These are phyloP conservation scores for Balanococcus diminutus DNA, from an alignment of 2,888 invertebrate species.

Conservation along the genomic window DNA sequence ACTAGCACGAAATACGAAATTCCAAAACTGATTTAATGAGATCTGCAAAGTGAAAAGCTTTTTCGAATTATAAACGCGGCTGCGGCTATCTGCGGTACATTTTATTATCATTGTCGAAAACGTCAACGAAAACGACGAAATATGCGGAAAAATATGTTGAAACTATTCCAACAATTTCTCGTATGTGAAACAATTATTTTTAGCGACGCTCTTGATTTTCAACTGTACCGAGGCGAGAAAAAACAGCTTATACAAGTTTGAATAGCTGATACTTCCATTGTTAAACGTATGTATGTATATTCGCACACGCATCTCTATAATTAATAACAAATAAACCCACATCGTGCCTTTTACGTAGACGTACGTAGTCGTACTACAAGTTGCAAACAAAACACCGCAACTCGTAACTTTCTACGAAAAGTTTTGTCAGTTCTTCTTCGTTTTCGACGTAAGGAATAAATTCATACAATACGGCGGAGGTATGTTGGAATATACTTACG, in stretches of 20 bases:
- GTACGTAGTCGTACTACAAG: background rate
- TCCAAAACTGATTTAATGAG: slow-evolving; percentile 19
- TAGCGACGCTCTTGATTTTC: slow-evolving; percentile 8
- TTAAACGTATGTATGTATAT: background rate
- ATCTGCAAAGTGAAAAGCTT: slow-evolving; percentile 16
- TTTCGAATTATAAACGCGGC: slow-evolving; percentile 21
- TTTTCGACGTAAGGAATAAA: background rate
- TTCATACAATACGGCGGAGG: background rate
- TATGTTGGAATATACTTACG: background rate
- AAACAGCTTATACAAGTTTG: background rate
- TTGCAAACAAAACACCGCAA: background rate
- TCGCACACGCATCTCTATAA: background rate
- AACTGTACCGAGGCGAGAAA: background rate
- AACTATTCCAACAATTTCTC: slow-evolving; percentile 39
- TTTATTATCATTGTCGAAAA: slow-evolving; percentile 31
- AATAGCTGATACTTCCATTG: background rate
- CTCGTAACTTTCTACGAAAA: background rate
- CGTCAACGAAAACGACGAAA: background rate
- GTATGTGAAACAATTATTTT: slow-evolving; percentile 40
- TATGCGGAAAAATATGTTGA: slow-evolving; percentile 38
- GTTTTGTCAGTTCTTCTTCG: background rate
- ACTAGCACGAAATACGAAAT: background rate
- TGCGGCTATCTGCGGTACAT: background rate
- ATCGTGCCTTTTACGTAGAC: background rate
- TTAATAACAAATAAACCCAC: background rate